A percentile compares a stretch with the other conserved stretches of the same genome.
Conservation (phyloP, 2,113 vertebrate genomes). For the Bufo bufo region DNA sequence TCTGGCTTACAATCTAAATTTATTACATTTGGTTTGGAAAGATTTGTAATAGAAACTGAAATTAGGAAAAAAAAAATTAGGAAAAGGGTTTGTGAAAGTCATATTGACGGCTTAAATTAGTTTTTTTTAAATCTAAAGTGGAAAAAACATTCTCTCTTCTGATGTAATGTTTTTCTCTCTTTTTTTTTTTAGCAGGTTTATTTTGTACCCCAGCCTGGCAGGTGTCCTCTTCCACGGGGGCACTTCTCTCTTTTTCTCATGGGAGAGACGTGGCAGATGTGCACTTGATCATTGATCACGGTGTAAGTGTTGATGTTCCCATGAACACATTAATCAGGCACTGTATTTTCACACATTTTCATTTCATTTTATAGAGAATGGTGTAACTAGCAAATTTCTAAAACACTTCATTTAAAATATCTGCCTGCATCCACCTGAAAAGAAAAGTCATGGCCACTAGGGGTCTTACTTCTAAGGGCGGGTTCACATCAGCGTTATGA, state of each 20-base stretch:
- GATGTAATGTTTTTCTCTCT: background rate
- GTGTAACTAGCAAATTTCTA: too few species aligned
- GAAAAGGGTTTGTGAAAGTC: background rate
- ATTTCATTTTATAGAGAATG: too few species aligned
- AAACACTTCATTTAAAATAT: too few species aligned
- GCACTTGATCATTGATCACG: background rate
- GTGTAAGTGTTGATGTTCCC: background rate
- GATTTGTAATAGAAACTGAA: slow-evolving; percentile 81
- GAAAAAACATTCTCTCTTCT: background rate
- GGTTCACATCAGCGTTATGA: too few species aligned
- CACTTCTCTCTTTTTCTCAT: background rate
- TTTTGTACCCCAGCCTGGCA: background rate
- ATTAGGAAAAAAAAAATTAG: slow-evolving; percentile 68
- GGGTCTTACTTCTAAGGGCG: too few species aligned
- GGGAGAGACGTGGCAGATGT: slow-evolving; percentile 4
- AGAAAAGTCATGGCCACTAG: too few species aligned
- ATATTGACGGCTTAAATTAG: slow-evolving; percentile 12
- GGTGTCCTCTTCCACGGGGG: background rate
- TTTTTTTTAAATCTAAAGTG: background rate
- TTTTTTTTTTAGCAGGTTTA: background rate
- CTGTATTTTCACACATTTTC: too few species aligned
- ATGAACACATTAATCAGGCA: background rate
- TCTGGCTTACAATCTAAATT: slow-evolving; percentile 83
- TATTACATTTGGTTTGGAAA: slow-evolving; percentile 80
- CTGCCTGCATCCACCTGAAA: too few species aligned